These are phyloP conservation scores for Hermetia illucens DNA, from an alignment of 1,140 invertebrate genomes.

Conservation along the genomic window DNA sequence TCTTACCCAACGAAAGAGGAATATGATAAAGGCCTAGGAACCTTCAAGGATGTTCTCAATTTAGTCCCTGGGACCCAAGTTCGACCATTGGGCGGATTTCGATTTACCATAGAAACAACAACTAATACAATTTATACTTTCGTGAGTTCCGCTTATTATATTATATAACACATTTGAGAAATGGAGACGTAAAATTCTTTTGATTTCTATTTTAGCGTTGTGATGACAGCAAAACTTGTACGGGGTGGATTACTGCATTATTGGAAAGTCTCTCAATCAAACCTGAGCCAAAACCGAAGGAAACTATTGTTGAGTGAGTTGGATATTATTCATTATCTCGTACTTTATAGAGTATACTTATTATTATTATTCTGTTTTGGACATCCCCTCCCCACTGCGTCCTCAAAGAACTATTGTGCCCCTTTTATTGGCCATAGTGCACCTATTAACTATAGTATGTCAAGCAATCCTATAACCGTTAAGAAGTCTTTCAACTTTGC, in stretches of 20 bases:
- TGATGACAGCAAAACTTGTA: constrained; percentile 11
- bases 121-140: constrained; percentile 11
- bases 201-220: constrained; percentile 7
- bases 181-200: not conserved
- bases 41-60: constrained; percentile 13
- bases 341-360: no score
- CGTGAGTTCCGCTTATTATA: constrained; percentile 7
- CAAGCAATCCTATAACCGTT: no score
- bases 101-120: constrained; percentile 13
- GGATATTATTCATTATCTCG: no score
- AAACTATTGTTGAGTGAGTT: no score
- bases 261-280: constrained; percentile 9
- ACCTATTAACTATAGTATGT: no score
- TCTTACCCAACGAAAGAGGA: constrained; percentile 12
- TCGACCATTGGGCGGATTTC: constrained; percentile 8
- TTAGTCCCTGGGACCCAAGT: constrained; percentile 12
- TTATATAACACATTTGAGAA: constrained; percentile 1
- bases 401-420: no score
- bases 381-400: no score
- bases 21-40: constrained; percentile 12
- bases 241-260: constrained; percentile 11
- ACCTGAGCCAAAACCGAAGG: no score
- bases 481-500: no score
- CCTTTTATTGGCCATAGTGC: no score
- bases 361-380: no score